Evolutionary conservation across 2,113 vertebrate species (phyloP).

Genomic region (Perccottus glenii): DNA sequence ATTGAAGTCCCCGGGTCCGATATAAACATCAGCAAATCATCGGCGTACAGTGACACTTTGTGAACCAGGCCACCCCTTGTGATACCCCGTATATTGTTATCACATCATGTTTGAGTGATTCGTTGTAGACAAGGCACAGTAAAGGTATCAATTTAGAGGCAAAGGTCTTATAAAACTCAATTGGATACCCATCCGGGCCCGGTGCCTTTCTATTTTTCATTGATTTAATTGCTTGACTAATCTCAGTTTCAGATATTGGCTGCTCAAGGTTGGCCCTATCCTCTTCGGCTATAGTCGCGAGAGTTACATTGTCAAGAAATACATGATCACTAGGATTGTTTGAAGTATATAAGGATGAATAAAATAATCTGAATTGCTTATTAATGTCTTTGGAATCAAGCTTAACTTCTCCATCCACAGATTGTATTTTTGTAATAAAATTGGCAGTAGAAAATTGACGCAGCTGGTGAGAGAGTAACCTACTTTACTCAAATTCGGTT

Average conservation of each 20-base stretch:
- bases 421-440: not conserved
- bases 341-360: not conserved
- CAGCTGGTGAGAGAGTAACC: not conserved
- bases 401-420: not conserved
- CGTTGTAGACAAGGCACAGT: not conserved
- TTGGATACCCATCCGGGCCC: not conserved
- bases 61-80: not conserved
- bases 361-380: not conserved
- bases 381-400: not conserved
- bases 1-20: not conserved
- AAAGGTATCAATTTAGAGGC: not conserved
- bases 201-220: slow-evolving; percentile 5
- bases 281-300: not conserved
- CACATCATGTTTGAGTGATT: not conserved
- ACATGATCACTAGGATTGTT: not conserved
- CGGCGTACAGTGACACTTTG: not conserved
- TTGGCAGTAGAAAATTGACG: not conserved
- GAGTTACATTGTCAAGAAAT: not conserved
- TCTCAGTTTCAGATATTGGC: not conserved
- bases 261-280: not conserved
- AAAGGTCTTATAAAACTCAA: not conserved
- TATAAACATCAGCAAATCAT: not conserved
- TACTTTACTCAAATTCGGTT: not conserved
- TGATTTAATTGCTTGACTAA: not conserved
- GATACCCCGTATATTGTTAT: not conserved